Evolutionary conservation across 2,113 vertebrate species (phyloP), one percentile per base, ranked within the genome.

Genomic region (Cyrtonyx montezumae): DNA sequence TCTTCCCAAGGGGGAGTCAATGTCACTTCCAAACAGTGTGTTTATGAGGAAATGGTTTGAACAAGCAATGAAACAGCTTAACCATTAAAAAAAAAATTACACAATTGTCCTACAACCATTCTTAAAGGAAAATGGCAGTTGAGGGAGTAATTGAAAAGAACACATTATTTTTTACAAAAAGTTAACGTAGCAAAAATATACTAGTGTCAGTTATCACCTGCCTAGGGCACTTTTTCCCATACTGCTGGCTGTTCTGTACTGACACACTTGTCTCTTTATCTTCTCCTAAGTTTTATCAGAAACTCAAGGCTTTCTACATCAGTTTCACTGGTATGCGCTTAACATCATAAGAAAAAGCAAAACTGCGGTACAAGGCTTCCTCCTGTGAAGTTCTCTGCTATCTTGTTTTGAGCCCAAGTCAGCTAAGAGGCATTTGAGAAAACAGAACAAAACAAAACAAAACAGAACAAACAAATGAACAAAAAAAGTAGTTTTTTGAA

Each of bases 281-380:
- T 85, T 74, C 37, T 30, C 6, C 69, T 42, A 56, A 34, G n/a
- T 85, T 83, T 37, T 19, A 14, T 67, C 45, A 74, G 49, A 74
- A 80, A 53, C 2, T 7, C 6, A 51, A 65, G 13, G 36, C 32
- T 79, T 69, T 19, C n/a, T 32, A 16, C 30, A 62, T 62, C 59
- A 77, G 17, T 42, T 82, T 36, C 30, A 9, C 5, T 34, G 37
- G 3, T n/a, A 65, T 25, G 2, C 19, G 1, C 0, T 0, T 30
- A 15, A 28, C 22, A 36, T 18, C 43, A n/a, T 25, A 79, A 79
- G 36, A 76, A 82, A 65, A 46, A 43, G 4, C 15, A 56, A 61
- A n/a, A 28, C 0, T 21, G 34, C 42, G 11, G 13, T 43, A 34
- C 17, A 20, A 56, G 14, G 1, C 20, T 37, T 82, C 36, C 61